phyloP scores from a whole-genome alignment of 2,797 vertebrate species.

The Cetoscarus ocellatus region DNA sequence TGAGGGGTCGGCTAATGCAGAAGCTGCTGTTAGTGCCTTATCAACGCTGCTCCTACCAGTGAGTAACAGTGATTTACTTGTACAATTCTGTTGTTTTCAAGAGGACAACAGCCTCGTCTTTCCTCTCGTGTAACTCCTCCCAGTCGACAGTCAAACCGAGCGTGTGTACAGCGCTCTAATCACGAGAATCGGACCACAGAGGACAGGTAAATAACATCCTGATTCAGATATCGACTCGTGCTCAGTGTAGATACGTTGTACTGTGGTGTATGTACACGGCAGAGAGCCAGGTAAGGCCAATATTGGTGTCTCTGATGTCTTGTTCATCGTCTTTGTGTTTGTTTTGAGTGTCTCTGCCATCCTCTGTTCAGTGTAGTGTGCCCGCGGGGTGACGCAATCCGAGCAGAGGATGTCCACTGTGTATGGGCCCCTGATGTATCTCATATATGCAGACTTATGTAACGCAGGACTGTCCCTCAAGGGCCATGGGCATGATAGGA shows the following conservation, averaged over 20 bases:
- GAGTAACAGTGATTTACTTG: constrained; percentile 22
- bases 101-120: neutral
- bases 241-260: too few species aligned
- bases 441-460: constrained; percentile 25
- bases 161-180: neutral
- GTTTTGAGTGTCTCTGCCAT: neutral
- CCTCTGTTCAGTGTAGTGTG: neutral
- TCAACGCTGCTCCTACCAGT: constrained; percentile 34
- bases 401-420: constrained; percentile 44
- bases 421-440: constrained; percentile 4
- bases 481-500: too few species aligned
- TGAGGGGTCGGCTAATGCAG: constrained; percentile 11
- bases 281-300: too few species aligned
- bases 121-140: neutral
- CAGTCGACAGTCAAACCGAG: neutral
- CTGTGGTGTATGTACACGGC: neutral
- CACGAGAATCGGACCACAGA: neutral
- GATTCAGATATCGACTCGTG: too few species aligned
- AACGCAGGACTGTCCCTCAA: constrained; percentile 23
- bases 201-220: constrained; percentile 11
- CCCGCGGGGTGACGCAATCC: constrained; percentile 73
- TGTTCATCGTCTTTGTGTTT: neutral
- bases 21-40: constrained; percentile 24
- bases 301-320: accelerated
- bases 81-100: neutral